Evolutionary conservation across 2,888 invertebrate genomes (phyloP).

Genomic region (Acronicta psi): DNA sequence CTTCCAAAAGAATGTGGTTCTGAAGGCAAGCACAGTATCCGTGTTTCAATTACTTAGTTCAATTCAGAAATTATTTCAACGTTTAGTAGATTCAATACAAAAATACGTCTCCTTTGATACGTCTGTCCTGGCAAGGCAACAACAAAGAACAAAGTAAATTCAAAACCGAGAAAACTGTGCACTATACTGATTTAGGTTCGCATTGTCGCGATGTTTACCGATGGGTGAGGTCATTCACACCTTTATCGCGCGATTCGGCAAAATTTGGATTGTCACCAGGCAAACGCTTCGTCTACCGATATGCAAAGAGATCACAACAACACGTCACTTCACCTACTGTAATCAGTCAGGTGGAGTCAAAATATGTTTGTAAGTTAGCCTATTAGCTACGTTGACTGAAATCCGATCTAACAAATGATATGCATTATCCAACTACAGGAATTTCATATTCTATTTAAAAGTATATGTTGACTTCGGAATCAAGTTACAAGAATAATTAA

Average conservation of each 20-base stretch:
- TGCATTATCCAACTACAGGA: not conserved
- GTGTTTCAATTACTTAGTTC: too few relatives aligned
- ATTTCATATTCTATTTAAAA: slow-evolving; percentile 1
- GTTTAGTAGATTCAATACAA: too few relatives aligned
- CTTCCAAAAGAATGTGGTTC: too few relatives aligned
- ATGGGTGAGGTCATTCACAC: slow-evolving; percentile 77
- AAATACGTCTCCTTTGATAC: not conserved
- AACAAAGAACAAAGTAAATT: slow-evolving; percentile 45
- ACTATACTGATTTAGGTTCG: slow-evolving; percentile 62
- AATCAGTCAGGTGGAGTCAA: slow-evolving; percentile 52
- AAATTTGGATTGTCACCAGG: slow-evolving; percentile 60
- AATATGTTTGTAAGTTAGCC: slow-evolving; percentile 1
- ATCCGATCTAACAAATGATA: not conserved
- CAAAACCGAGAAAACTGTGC: slow-evolving; percentile 43
- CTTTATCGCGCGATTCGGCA: slow-evolving; percentile 72
- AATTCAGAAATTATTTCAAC: too few relatives aligned
- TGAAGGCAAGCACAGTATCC: too few relatives aligned
- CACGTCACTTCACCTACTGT: slow-evolving; percentile 33
- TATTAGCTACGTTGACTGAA: slow-evolving; percentile 7
- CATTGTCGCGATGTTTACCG: slow-evolving; percentile 69
- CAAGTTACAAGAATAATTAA: slow-evolving; percentile 12
- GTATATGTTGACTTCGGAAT: slow-evolving; percentile 2
- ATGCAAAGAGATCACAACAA: slow-evolving; percentile 51
- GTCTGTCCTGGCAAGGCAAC: slow-evolving; percentile 14
- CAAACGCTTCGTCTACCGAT: slow-evolving; percentile 40